phyloP scores from a whole-genome alignment of 1,140 invertebrate genomes.

The Drosophila elegans region DNA sequence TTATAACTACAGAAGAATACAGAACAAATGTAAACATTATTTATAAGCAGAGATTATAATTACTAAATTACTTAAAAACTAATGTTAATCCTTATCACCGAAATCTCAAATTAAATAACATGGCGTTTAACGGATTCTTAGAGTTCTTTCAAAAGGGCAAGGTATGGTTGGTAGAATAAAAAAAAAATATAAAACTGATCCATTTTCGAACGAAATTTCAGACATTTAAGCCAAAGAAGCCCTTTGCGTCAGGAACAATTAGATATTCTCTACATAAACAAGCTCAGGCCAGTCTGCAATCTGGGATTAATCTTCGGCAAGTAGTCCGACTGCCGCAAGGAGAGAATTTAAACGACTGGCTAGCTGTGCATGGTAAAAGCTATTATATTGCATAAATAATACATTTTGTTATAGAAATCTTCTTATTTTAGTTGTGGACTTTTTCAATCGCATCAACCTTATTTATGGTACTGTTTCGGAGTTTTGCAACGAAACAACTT shows the following conservation, averaged over 20 bases:
- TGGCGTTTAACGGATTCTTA: constrained; percentile 90
- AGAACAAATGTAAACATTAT: constrained; percentile 17
- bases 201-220: constrained; percentile 70
- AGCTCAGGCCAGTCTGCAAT: constrained; percentile 96
- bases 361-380: constrained; percentile 94
- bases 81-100: neutral
- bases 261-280: constrained; percentile 97
- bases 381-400: neutral
- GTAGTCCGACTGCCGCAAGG: constrained; percentile 94
- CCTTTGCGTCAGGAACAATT: constrained; percentile 95
- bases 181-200: constrained; percentile 38
- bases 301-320: constrained; percentile 95
- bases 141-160: constrained; percentile 94
- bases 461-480: constrained; percentile 96
- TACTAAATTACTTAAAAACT: neutral
- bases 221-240: constrained; percentile 96
- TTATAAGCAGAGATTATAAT: neutral
- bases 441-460: constrained; percentile 97
- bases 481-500: constrained; percentile 93
- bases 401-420: neutral
- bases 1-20: constrained; percentile 16
- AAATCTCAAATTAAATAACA: constrained; percentile 53
- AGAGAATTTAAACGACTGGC: constrained; percentile 97
- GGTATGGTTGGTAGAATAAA: constrained; percentile 82
- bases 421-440: constrained; percentile 93